Percentiles rank a stretch among this genome's conserved stretches.
These are phyloP conservation scores for Anser brachyrhynchus DNA, from an alignment of 2,113 vertebrate species.

Conservation along the genomic window DNA sequence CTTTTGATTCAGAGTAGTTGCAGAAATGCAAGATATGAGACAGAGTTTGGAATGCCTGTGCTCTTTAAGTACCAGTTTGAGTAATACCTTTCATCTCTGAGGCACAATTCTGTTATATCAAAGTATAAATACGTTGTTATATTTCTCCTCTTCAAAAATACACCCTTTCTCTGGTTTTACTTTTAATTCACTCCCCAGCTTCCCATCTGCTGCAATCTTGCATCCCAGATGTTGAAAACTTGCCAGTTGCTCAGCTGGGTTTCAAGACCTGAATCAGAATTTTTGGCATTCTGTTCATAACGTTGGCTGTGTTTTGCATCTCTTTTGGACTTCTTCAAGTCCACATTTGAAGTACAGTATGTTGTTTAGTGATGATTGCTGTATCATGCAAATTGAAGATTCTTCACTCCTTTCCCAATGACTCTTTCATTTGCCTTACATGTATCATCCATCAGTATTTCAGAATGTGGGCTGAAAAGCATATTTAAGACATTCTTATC, in stretches of 20 bases:
- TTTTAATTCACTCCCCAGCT: slow-evolving; percentile 11
- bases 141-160: background rate
- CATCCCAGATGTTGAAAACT: slow-evolving; percentile 39
- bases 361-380: background rate
- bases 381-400: background rate
- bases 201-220: slow-evolving; percentile 23
- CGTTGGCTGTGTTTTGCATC: background rate
- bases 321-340: background rate
- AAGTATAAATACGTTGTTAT: background rate
- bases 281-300: background rate
- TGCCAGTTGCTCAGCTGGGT: slow-evolving; percentile 50
- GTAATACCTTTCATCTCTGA: background rate
- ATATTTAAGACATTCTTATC: background rate
- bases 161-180: slow-evolving; percentile 10
- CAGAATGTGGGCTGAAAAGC: slow-evolving; percentile 26
- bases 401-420: background rate
- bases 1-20: background rate
- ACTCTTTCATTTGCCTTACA: slow-evolving; percentile 34
- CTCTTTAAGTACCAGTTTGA: background rate
- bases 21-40: background rate
- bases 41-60: background rate
- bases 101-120: background rate
- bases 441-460: slow-evolving; percentile 28
- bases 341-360: accelerated
- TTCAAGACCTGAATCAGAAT: slow-evolving; percentile 31